Base-by-base conservation (phyloP, 2,113 vertebrate species). In the Thinocorus orbignyianus region DNA sequence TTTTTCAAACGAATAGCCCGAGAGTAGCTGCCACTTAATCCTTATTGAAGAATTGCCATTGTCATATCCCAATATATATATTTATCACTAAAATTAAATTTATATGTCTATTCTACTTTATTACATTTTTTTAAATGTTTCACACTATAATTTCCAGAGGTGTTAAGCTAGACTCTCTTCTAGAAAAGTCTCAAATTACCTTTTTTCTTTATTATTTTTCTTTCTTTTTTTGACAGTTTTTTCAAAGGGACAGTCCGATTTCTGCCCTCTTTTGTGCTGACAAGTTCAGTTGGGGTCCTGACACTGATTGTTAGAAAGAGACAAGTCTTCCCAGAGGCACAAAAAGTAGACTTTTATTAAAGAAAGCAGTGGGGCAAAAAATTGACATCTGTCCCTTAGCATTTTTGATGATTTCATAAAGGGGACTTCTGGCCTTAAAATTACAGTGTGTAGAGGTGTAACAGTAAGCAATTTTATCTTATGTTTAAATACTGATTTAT, bases 271-370 rank as follows among this genome's bases (percentile, higher is more conserved):
- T 97, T 90, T 88, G 49, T 81, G 80, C 51, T 83, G 87, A 57
- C 60, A 94, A 18, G 20, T 95, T 97, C 82, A 91, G 93, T 31
- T 93, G 60, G 80, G 86, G 61, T 80, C 58, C 74, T 87, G 39
- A 65, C 91, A 94, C 65, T 96, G 88, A 85, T 72, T 92, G 55
- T 92, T 82, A 87, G 91, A 92, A 92, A 77, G 79, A 92, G 48
- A 94, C 41, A 96, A 51, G 73, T 71, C 85, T 95, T 96, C 78
- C 94, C 58, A 95, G 78, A 65, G 93, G 70, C 74, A 91, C 35
- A 82, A 84, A 93, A 92, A 54, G 24, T 72, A 90, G 57, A 70
- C n/a, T 93, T 96, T 71, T 84, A 78, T 88, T 84, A 54, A 93
- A 89, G 77, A 95, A 93, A 46, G 30, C 19, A 92, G 58, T 42